A percentile compares a stretch with the other conserved stretches of the same genome.
Evolutionary conservation across 2,888 invertebrate genomes (phyloP).

Genomic region (Automeris io): DNA sequence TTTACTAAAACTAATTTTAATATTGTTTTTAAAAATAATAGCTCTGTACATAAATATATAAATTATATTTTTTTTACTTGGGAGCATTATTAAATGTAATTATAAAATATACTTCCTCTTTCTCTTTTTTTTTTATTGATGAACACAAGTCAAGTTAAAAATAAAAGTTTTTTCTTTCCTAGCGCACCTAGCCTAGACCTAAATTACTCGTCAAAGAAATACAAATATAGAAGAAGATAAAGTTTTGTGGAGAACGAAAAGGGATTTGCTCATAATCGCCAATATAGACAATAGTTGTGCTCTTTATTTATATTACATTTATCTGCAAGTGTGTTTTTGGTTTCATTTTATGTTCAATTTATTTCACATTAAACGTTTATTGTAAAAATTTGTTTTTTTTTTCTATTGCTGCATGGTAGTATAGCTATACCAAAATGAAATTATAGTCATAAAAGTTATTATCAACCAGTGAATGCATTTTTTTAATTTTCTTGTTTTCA

Average conservation of each 20-base stretch:
- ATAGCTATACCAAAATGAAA: slow-evolving; percentile 17
- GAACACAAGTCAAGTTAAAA: background rate
- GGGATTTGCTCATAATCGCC: slow-evolving; percentile 32
- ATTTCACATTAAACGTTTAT: slow-evolving; percentile 63
- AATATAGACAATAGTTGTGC: slow-evolving; percentile 56
- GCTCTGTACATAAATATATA: background rate
- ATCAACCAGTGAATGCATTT: slow-evolving; percentile 3
- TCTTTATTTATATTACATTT: slow-evolving; percentile 37
- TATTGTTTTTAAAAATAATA: slow-evolving; percentile 10
- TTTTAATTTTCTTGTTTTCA: slow-evolving; percentile 8
- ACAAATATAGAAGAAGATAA: slow-evolving; percentile 67
- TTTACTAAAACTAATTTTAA: slow-evolving; percentile 16
- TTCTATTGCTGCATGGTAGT: slow-evolving; percentile 60
- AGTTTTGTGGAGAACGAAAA: slow-evolving; percentile 18
- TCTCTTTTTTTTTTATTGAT: background rate
- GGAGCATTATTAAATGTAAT: too few relatives aligned
- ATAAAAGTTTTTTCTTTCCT: slow-evolving; percentile 50
- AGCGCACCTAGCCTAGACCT: slow-evolving; percentile 71
- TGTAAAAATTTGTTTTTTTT: slow-evolving; percentile 59
- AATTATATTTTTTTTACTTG: background rate
- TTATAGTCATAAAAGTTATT: slow-evolving; percentile 7
- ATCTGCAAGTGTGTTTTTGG: slow-evolving; percentile 52
- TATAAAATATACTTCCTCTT: too few relatives aligned
- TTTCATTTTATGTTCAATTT: slow-evolving; percentile 44
- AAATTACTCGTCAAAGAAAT: slow-evolving; percentile 61